Conservation (phyloP, 2,888 invertebrate genomes). For the Leptopilina drosophilae region DNA sequence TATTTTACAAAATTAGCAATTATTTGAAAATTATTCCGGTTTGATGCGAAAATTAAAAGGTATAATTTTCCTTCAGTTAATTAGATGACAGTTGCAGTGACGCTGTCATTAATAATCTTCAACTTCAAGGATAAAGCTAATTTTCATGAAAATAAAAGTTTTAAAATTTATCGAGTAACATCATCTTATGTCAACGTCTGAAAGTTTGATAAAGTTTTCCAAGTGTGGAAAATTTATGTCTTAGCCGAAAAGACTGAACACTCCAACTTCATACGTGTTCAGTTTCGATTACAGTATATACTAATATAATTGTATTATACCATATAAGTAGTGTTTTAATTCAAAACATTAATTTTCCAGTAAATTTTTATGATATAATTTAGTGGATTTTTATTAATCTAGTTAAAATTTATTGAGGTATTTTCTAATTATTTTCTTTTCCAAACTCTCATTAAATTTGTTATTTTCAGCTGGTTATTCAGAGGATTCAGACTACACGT, state of each 20-base stretch:
- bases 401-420: too few relatives aligned
- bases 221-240: not conserved
- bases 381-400: too few relatives aligned
- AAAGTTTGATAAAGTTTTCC: constrained; percentile 1
- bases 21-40: too few relatives aligned
- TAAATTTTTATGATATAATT: too few relatives aligned
- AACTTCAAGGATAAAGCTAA: not conserved
- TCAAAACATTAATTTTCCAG: not conserved
- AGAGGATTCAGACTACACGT: constrained; percentile 98
- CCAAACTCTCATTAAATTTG: not conserved
- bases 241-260: not conserved
- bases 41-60: too few relatives aligned
- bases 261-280: not conserved
- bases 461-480: constrained; percentile 90
- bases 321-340: too few relatives aligned
- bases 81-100: not conserved
- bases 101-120: not conserved
- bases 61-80: not conserved
- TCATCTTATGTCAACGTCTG: constrained; percentile 1
- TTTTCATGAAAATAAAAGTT: not conserved
- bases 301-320: too few relatives aligned
- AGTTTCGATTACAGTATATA: too few relatives aligned
- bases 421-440: too few relatives aligned
- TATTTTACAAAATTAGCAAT: too few relatives aligned
- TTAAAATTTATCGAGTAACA: not conserved